phyloP scores from a whole-genome alignment of 2,888 invertebrate genomes.

The Adineta ricciae region DNA sequence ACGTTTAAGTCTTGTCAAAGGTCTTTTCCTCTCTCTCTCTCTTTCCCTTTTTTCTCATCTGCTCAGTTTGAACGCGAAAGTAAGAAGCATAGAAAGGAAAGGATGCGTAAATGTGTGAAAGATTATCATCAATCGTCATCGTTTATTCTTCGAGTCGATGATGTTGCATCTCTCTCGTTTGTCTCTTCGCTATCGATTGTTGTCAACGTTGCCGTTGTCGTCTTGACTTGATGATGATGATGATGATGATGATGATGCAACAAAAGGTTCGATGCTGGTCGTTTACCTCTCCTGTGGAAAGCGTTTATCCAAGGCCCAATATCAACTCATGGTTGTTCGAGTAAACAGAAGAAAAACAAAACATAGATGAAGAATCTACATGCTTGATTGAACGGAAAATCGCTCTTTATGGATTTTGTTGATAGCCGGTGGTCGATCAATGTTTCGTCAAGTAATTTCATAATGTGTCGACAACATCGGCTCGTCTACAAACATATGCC shows the following conservation, averaged over 20 bases:
- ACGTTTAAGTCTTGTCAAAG: background rate
- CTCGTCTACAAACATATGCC: background rate
- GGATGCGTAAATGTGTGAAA: background rate
- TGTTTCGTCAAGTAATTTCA: background rate
- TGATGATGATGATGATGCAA: background rate
- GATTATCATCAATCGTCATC: background rate
- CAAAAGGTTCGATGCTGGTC: background rate
- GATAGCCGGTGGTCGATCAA: constrained; percentile 3
- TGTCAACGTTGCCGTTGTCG: background rate
- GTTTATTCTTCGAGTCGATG: background rate
- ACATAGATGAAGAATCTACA: background rate
- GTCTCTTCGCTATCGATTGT: background rate
- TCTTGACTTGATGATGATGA: too few relatives aligned
- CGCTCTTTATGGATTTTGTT: background rate
- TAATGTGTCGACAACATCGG: background rate
- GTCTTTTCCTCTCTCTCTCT: background rate
- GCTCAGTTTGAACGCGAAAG: background rate
- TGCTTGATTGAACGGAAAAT: constrained; percentile 5
- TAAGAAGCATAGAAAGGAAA: background rate
- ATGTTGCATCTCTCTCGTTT: background rate
- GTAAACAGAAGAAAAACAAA: background rate
- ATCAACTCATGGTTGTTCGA: background rate
- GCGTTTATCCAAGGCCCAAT: background rate
- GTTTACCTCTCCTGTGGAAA: background rate
- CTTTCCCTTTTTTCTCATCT: background rate